A percentile compares a stretch with the other conserved stretches of the same genome.
Conservation (phyloP, 2,888 invertebrate species). For the Syrista parreyssii region DNA sequence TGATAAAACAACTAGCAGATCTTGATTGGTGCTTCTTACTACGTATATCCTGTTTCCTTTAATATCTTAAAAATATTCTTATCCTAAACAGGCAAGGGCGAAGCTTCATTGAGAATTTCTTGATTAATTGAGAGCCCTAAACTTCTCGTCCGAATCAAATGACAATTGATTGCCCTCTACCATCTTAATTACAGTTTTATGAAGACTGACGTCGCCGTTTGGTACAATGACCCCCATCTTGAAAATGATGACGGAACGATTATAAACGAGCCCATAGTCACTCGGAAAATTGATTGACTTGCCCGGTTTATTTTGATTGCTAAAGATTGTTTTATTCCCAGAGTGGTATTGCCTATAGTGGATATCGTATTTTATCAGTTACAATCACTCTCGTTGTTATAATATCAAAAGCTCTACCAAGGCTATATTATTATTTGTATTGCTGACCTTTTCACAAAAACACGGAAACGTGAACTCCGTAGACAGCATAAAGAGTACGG, state of each 20-base stretch:
- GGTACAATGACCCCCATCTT: background rate
- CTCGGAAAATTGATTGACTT: background rate
- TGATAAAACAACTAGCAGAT: background rate
- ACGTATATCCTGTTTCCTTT: background rate
- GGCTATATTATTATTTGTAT: background rate
- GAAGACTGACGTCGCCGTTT: slow-evolving; percentile 17
- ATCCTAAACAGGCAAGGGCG: background rate
- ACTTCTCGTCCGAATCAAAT: slow-evolving; percentile 6
- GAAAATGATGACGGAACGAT: background rate
- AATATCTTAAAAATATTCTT: background rate
- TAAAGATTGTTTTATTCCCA: background rate
- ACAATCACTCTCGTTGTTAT: background rate
- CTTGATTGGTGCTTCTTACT: background rate
- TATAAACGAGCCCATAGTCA: background rate
- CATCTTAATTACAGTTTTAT: slow-evolving; percentile 19
- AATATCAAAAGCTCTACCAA: background rate
- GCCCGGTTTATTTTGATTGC: background rate
- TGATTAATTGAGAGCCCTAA: background rate
- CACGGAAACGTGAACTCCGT: background rate
- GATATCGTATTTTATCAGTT: background rate
- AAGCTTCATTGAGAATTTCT: background rate
- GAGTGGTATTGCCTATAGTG: background rate
- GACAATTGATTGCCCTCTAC: slow-evolving; percentile 17
- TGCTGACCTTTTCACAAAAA: background rate
- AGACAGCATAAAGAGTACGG: background rate